Conservation (phyloP, 30 jellyfish, hydroid and myxozoan genomes). For the Nemopilema nomurai region DNA sequence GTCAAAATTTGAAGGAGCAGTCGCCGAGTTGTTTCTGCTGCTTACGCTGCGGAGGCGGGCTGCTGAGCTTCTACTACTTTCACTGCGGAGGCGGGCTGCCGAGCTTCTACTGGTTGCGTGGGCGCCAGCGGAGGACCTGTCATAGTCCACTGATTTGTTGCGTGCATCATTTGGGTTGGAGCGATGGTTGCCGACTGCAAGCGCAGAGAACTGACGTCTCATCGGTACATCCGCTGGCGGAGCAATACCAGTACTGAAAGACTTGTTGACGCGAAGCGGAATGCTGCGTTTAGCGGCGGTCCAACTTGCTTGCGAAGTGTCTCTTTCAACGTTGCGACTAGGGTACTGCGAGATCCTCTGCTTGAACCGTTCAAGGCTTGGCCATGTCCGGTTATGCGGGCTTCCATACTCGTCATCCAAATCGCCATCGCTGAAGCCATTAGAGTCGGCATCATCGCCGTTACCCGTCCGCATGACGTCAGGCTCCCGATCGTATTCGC, state of each 20-base stretch:
- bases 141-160: not conserved
- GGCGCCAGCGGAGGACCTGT: not conserved
- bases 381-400: constrained; percentile 69
- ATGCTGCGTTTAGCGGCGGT: constrained; percentile 48
- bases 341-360: not conserved
- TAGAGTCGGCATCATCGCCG: too few species aligned
- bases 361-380: constrained; percentile 44
- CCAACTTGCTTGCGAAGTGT: constrained; percentile 25
- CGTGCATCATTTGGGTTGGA: not conserved
- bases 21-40: not conserved
- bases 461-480: too few species aligned
- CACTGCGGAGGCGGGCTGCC: not conserved
- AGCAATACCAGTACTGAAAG: not conserved
- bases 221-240: not conserved
- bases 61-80: not conserved
- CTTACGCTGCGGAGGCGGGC: not conserved
- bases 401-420: constrained; percentile 2
- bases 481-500: not conserved
- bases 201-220: not conserved
- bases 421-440: constrained; percentile 11
- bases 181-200: not conserved
- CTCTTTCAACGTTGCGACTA: not conserved
- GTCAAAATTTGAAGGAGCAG: not conserved
- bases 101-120: not conserved
- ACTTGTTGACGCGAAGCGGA: constrained; percentile 24